Evolutionary conservation across 2,888 invertebrate genomes (phyloP).

Genomic region (Sycophila texana): DNA sequence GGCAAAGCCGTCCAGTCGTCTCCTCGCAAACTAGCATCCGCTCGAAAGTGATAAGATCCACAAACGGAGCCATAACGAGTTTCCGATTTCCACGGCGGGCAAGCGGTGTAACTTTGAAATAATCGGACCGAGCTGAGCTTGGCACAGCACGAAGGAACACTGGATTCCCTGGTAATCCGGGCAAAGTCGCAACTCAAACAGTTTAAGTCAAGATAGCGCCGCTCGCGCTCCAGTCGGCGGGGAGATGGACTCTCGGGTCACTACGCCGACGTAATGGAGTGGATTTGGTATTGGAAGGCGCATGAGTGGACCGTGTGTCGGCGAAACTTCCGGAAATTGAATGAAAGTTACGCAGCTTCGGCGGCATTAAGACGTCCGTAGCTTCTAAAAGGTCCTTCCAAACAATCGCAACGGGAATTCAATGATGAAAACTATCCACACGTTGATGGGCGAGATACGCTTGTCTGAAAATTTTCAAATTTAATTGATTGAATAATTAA

Average conservation of each 20-base stretch:
- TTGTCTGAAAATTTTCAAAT: no score
- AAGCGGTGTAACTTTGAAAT: slow-evolving; percentile 60
- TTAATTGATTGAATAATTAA: no score
- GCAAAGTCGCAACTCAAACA: slow-evolving; percentile 73
- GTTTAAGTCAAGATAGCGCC: slow-evolving; percentile 68
- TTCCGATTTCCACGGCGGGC: slow-evolving; percentile 39
- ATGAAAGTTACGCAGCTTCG: slow-evolving; percentile 49
- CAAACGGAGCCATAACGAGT: slow-evolving; percentile 43
- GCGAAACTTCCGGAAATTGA: slow-evolving; percentile 63
- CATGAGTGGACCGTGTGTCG: slow-evolving; percentile 47
- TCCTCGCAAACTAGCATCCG: not conserved
- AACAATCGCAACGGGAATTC: no score
- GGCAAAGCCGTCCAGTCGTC: not conserved
- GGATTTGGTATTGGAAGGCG: slow-evolving; percentile 62
- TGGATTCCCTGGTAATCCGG: slow-evolving; percentile 68
- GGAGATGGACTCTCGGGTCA: slow-evolving; percentile 61
- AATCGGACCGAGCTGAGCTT: slow-evolving; percentile 62
- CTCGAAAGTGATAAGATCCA: slow-evolving; percentile 41
- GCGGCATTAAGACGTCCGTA: slow-evolving; percentile 35
- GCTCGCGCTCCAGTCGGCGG: slow-evolving; percentile 37
- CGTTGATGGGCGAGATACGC: no score
- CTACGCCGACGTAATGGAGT: slow-evolving; percentile 64
- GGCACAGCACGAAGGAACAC: slow-evolving; percentile 61
- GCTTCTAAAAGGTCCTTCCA: not conserved
- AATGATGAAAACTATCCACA: no score